These are phyloP conservation scores for Synanthedon myopaeformis DNA, from an alignment of 2,888 invertebrate genomes.

Conservation along the genomic window DNA sequence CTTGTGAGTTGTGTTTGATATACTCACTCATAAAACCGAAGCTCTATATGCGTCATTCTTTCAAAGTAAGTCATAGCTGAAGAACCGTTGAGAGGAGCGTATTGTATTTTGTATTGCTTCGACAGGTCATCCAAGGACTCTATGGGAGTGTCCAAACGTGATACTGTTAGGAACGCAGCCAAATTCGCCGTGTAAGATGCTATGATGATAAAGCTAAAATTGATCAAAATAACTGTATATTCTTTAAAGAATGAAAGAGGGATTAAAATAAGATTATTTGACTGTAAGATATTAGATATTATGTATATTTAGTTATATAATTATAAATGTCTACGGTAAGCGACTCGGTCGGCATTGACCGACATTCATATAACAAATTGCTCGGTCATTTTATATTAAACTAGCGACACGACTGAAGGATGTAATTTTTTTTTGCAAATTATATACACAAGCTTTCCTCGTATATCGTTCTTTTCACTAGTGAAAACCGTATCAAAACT, in stretches of 20 bases:
- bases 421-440: too few relatives aligned
- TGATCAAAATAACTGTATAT: background rate
- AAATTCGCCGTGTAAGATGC: conserved; percentile 98
- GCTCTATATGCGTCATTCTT: conserved; percentile 95
- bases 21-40: conserved; percentile 91
- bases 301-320: too few relatives aligned
- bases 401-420: too few relatives aligned
- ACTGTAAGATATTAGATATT: too few relatives aligned
- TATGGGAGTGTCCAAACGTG: conserved; percentile 91
- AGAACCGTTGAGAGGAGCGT: conserved; percentile 90
- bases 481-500: too few relatives aligned
- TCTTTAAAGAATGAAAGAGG: background rate
- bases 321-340: too few relatives aligned
- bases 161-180: conserved; percentile 96
- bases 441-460: too few relatives aligned
- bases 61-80: conserved; percentile 94
- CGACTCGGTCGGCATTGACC: too few relatives aligned
- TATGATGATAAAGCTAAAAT: conserved; percentile 88
- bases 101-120: conserved; percentile 95
- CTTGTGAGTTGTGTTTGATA: background rate
- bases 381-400: too few relatives aligned
- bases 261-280: background rate
- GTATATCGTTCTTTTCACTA: too few relatives aligned
- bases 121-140: conserved; percentile 94
- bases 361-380: too few relatives aligned